These are phyloP conservation scores for Melipona bicolor DNA, from an alignment of 2,888 invertebrate species.

Conservation along the genomic window DNA sequence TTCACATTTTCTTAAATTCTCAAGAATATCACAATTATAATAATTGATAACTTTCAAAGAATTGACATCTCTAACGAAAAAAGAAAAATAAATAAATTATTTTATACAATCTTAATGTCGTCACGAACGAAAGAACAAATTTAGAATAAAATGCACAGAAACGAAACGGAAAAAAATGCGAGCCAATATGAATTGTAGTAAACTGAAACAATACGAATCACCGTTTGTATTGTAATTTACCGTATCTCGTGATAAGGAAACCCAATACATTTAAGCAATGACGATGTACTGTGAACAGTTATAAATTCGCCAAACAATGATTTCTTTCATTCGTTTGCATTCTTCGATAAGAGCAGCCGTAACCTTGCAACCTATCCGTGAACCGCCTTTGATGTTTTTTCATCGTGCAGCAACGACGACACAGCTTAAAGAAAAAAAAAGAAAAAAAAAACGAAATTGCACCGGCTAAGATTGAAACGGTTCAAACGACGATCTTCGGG, in stretches of 20 bases:
- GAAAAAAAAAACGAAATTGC: neutral
- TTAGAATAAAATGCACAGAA: neutral
- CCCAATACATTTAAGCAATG: neutral
- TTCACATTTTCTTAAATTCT: neutral
- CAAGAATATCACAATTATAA: neutral
- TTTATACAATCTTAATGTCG: too few relatives aligned
- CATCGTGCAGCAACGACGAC: neutral
- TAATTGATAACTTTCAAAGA: neutral
- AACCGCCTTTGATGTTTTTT: slow-evolving; percentile 20
- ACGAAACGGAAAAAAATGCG: neutral
- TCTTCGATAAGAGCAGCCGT: slow-evolving; percentile 45
- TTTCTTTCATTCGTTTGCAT: slow-evolving; percentile 49
- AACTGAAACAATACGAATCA: neutral
- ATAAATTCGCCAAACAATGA: slow-evolving; percentile 41
- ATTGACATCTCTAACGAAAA: neutral
- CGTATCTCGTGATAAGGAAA: neutral
- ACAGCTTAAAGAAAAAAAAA: neutral
- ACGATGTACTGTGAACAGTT: neutral
- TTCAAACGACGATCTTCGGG: neutral
- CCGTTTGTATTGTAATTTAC: neutral
- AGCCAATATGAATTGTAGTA: neutral
- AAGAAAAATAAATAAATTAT: neutral
- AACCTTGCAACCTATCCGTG: neutral
- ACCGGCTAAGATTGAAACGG: neutral
- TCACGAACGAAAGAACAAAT: neutral